Percentiles rank a stretch among this genome's conserved stretches.
Conservation (phyloP, 2,113 vertebrate species). For the Tetrax tetrax region DNA sequence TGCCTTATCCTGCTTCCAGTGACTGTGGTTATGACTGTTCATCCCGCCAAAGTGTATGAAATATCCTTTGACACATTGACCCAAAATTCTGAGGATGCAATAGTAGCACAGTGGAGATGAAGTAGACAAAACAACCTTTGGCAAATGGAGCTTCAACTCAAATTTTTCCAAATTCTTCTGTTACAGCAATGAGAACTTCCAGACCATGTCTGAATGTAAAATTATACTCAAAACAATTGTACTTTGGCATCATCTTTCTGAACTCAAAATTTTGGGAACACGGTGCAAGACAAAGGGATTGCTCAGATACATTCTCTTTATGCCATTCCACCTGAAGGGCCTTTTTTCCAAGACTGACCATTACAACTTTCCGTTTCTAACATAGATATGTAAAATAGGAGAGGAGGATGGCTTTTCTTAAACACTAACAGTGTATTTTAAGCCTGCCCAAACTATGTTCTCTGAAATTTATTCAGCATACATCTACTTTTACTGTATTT, state of each 20-base stretch:
- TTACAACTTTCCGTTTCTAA: not conserved
- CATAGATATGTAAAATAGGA: not conserved
- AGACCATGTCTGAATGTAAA: not conserved
- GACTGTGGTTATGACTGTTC: not conserved
- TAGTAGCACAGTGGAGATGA: rapidly evolving
- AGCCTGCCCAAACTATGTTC: not conserved
- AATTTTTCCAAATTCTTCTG: not conserved
- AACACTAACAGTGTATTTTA: not conserved
- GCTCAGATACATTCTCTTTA: not conserved
- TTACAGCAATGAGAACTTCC: not conserved
- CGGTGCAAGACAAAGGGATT: not conserved
- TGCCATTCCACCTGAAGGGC: not conserved
- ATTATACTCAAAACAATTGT: not conserved
- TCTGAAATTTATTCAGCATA: not conserved
- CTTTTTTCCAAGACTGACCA: not conserved
- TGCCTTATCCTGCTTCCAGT: not conserved
- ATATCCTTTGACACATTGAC: not conserved
- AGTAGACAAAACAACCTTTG: not conserved
- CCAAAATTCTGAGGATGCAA: not conserved
- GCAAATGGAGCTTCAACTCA: not conserved
- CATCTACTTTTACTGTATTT: not conserved
- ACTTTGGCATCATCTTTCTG: not conserved
- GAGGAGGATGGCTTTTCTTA: not conserved
- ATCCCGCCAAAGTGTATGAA: not conserved
- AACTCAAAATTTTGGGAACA: not conserved